Evolutionary conservation across 2,113 vertebrate genomes (phyloP).

Genomic region (Myocastor coypus): DNA sequence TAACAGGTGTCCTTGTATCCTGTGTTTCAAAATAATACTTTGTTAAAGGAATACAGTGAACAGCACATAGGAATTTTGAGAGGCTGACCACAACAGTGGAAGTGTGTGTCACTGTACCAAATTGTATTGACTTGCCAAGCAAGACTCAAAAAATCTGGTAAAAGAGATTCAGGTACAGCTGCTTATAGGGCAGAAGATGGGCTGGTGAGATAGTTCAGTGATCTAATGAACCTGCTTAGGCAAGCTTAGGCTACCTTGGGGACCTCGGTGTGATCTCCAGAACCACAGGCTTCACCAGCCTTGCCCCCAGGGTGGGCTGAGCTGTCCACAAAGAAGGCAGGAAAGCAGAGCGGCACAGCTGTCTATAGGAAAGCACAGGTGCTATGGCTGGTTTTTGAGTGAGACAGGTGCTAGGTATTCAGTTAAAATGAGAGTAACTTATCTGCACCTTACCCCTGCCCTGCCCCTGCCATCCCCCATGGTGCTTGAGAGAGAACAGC

Average conservation of each 20-base stretch:
- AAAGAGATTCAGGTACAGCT: neutral
- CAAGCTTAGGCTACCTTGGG: too few relatives aligned
- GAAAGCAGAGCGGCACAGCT: neutral
- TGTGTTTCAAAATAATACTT: too few relatives aligned
- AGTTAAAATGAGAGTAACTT: neutral
- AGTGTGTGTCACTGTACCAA: neutral
- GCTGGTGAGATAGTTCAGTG: too few relatives aligned
- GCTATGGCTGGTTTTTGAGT: neutral
- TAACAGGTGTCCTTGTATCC: too few relatives aligned
- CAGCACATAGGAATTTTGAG: neutral
- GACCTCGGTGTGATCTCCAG: too few relatives aligned
- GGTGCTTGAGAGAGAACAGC: neutral
- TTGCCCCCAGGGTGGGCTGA: too few relatives aligned
- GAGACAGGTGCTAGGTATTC: neutral
- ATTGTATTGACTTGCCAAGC: neutral
- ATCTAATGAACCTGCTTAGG: too few relatives aligned
- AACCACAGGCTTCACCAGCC: too few relatives aligned
- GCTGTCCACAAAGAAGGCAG: too few relatives aligned
- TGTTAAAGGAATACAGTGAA: too few relatives aligned
- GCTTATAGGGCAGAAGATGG: too few relatives aligned
- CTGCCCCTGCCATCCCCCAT: too few relatives aligned
- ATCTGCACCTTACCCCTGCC: neutral
- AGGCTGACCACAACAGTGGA: neutral
- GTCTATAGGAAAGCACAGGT: neutral
- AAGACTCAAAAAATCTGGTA: neutral